phyloP scores from a whole-genome alignment of 2,113 vertebrate genomes.

The Phoxinus phoxinus region DNA sequence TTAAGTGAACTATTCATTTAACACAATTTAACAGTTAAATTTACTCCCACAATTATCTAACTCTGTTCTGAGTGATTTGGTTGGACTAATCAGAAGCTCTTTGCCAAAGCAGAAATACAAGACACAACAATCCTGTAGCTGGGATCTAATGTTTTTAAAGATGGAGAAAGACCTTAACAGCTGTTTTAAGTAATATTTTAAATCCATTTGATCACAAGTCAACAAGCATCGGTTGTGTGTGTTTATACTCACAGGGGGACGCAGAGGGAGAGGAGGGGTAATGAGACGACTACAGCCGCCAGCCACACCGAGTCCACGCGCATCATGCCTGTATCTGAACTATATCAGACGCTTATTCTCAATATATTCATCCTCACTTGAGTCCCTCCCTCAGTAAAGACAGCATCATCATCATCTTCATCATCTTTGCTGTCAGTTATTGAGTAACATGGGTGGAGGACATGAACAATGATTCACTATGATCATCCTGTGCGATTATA shows the following conservation, averaged over 20 bases:
- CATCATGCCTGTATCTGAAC: slow-evolving; percentile 53
- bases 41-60: not conserved
- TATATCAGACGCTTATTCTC: not conserved
- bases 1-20: too few relatives aligned
- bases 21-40: too few relatives aligned
- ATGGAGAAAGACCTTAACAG: too few relatives aligned
- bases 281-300: slow-evolving; percentile 37
- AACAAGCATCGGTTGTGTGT: too few relatives aligned
- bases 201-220: too few relatives aligned
- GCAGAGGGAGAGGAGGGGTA: slow-evolving; percentile 42
- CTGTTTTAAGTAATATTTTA: too few relatives aligned
- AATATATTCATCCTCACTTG: not conserved
- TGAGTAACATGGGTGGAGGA: slow-evolving; percentile 6
- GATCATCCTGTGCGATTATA: not conserved
- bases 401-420: not conserved
- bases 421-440: not conserved
- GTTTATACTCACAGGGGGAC: slow-evolving; percentile 63
- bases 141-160: too few relatives aligned
- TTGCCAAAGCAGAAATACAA: not conserved
- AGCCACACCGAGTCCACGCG: slow-evolving; percentile 33
- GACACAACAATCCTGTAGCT: not conserved
- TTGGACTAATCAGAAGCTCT: not conserved
- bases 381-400: not conserved
- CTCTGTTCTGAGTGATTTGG: not conserved
- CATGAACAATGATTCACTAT: not conserved